Base-by-base conservation (phyloP, 2,888 invertebrate species). In the Thymelicus lineola region DNA sequence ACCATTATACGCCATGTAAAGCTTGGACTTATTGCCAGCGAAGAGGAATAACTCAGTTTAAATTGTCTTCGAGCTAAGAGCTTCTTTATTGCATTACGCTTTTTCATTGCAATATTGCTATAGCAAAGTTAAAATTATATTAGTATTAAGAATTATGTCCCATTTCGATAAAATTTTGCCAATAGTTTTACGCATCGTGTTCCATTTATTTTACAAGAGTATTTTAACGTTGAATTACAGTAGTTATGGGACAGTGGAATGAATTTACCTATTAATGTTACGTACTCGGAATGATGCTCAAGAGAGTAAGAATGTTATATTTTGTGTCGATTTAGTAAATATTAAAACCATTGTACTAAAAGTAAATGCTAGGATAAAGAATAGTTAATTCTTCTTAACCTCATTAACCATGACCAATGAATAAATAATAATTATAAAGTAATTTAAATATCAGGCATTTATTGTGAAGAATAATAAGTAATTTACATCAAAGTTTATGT, bases 1-100 rank as follows among this genome's bases (percentile, higher is more conserved):
- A 92, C 92, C 88, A 93, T 93, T 93, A 93, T 93, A 90, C 89
- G 90, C 84, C 88, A 88, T 91, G 92, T 93, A 92, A 89, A 87
- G 86, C 88, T 80, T 78, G 80, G 88, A 93, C 91, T 93, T 93
- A 91, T 86, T 89, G 90, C 91, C 87, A 85, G 83, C 82, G 81
- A 74, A 77, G 80, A 86, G 81, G 83, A 86, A 92, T 92, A 91
- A 90, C 84, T 91, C 89, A 89, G 84, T 88, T 90, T 87, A 89
- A 93, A 92, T 91, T 91, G 90, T 91, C 90, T 90, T 90, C 80
- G 78, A 82, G 82, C 83, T 82, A 86, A 84, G 82, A 86, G 81
- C 78, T 80, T 79, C 80, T 88, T 87, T 90, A 89, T 88, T 86
- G 85, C 86, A 80, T 86, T 86, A 90, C 86, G 85, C 86, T 87